A percentile compares a stretch with the other conserved stretches of the same genome.
Evolutionary conservation across 2,888 invertebrate genomes (phyloP).

Genomic region (Oeneis ivallda): DNA sequence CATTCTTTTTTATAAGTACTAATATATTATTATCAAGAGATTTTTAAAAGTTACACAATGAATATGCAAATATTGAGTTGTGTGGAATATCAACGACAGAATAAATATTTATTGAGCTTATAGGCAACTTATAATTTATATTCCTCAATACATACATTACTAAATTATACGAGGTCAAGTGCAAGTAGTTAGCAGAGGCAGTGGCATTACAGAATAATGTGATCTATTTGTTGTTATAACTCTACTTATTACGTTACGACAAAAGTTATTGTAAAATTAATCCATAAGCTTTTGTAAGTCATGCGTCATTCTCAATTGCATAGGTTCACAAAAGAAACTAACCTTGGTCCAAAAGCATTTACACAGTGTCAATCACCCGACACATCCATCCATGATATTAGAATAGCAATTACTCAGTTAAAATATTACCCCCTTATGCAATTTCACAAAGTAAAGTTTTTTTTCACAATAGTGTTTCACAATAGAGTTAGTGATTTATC

Average conservation of each 20-base stretch:
- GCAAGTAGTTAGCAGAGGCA: neutral
- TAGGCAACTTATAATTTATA: no score
- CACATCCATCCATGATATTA: conserved; percentile 33
- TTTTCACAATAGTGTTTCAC: neutral
- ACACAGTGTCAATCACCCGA: conserved; percentile 65
- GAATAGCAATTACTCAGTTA: conserved; percentile 31
- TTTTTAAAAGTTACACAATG: conserved; percentile 13
- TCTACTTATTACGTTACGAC: no score
- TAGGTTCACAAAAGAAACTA: neutral
- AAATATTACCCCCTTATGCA: conserved; percentile 29
- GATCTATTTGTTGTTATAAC: neutral
- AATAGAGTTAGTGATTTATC: conserved; percentile 30
- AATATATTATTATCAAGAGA: neutral
- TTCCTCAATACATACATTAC: conserved; percentile 10
- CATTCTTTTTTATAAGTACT: neutral
- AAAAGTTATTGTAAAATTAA: no score
- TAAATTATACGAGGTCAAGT: conserved; percentile 12
- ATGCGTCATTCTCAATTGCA: neutral
- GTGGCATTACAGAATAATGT: neutral
- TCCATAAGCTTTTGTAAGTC: no score
- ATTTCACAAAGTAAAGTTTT: conserved; percentile 4
- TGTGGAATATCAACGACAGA: conserved; percentile 15
- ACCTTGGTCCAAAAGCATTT: conserved; percentile 44
- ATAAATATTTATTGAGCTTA: conserved; percentile 14
- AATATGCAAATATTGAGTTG: neutral